Evolutionary conservation across 1,140 invertebrate species (phyloP).

Genomic region (Cheumatopsyche charites): DNA sequence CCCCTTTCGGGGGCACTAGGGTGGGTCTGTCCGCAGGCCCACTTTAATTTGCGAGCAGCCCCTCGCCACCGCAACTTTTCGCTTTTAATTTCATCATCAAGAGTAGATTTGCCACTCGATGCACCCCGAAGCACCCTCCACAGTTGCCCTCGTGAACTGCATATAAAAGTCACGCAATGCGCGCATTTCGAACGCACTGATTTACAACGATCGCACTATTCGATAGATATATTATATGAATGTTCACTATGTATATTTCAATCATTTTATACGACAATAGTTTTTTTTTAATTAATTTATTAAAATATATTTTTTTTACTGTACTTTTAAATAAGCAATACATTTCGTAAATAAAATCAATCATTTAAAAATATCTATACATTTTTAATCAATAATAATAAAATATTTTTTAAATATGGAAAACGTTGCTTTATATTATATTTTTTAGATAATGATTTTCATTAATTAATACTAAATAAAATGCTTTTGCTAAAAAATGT

Average conservation of each 20-base stretch:
- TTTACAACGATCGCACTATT: constrained; percentile 25
- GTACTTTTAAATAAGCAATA: too few relatives aligned
- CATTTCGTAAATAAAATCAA: too few relatives aligned
- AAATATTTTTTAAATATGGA: too few relatives aligned
- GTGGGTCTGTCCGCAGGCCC: constrained; percentile 25
- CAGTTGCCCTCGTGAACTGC: constrained; percentile 32
- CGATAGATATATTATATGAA: too few relatives aligned
- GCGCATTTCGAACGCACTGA: constrained; percentile 27
- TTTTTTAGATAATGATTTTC: too few relatives aligned
- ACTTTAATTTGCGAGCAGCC: constrained; percentile 45
- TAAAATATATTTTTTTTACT: too few relatives aligned
- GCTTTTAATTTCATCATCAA: constrained; percentile 48
- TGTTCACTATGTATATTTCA: too few relatives aligned
- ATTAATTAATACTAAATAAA: background rate
- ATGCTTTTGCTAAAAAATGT: background rate
- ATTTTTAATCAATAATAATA: too few relatives aligned
- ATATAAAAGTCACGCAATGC: constrained; percentile 34
- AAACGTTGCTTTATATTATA: too few relatives aligned
- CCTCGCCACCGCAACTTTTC: constrained; percentile 43
- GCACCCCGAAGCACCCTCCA: constrained; percentile 34
- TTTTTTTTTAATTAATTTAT: too few relatives aligned
- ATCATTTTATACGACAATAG: too few relatives aligned
- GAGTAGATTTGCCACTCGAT: constrained; percentile 41
- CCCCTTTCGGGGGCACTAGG: constrained; percentile 14
- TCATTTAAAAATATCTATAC: too few relatives aligned